Evolutionary conservation across 2,797 vertebrate genomes (phyloP).

Genomic region (Mallotus villosus): DNA sequence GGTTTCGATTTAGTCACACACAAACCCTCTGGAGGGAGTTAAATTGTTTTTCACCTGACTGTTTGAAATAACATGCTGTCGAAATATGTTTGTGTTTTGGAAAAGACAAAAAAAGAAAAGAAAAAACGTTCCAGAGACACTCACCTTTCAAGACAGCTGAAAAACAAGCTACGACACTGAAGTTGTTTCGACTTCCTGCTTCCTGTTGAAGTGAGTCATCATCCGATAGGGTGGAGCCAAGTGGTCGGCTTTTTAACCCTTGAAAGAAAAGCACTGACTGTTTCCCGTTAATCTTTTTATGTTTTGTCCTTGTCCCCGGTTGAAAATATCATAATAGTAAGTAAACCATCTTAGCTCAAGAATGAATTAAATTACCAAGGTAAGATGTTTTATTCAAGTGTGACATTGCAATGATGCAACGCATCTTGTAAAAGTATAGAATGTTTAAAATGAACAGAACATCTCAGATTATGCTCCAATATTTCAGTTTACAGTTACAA

Average conservation of each 20-base stretch:
- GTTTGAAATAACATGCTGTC: not conserved
- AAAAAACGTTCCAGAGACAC: slow-evolving; percentile 18
- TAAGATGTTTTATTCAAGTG: not conserved
- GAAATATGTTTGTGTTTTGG: not conserved
- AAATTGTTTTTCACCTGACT: not conserved
- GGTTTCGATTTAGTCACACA: not conserved
- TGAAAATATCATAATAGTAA: not conserved
- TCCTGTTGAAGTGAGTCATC: slow-evolving; percentile 54
- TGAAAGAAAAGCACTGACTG: not conserved
- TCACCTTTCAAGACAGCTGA: slow-evolving; percentile 30
- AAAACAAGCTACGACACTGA: not conserved
- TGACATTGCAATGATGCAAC: not conserved
- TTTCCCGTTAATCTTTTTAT: not conserved
- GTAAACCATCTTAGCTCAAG: too few relatives aligned
- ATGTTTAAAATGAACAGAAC: too few relatives aligned
- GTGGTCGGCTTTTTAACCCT: slow-evolving; percentile 48
- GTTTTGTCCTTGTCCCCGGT: not conserved
- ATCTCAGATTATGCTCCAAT: too few relatives aligned
- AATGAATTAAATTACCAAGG: too few relatives aligned
- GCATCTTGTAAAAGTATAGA: too few relatives aligned
- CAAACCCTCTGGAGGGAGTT: not conserved
- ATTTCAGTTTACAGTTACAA: too few relatives aligned
- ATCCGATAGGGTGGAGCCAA: slow-evolving; percentile 48
- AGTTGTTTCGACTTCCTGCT: slow-evolving; percentile 53
- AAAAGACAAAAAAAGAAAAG: not conserved